Base-by-base conservation (phyloP, 1,140 invertebrate species). In the Sinella curviseta region DNA sequence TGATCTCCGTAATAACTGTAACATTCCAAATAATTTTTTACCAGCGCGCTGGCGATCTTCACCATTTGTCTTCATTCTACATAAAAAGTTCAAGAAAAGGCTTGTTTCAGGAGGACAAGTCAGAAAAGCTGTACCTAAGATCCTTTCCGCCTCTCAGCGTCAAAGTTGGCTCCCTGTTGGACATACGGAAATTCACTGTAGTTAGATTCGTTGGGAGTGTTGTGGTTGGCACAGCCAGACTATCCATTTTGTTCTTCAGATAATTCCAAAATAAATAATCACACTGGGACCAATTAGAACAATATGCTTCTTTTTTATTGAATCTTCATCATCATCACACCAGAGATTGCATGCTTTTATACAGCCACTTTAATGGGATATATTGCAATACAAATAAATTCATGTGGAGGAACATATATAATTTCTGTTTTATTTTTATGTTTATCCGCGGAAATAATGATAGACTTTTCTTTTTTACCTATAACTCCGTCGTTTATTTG, bases 11-110 rank as follows among this genome's bases (percentile, higher is more conserved):
- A 60, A 8, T 60, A 26, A 60, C 57, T 60, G 4, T 60, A n/a
- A n/a, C 57, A 26, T 60, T 60, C 24, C 57, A 60, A 26, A 12
- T 60, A 60, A 60, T 60, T 60, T 60, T 60, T 60, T 60, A 60
- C 24, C 57, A 26, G 4, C 24, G 57, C 8, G 57, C 57, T 14
- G 57, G 57, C 24, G 57, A 60, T 12, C 57, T 60, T n/a, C 24
- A 17, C 24, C 57, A 60, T 60, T 60, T 60, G 24, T 60, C 57
- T 14, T 60, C 57, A 60, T 60, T 60, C 24, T 60, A 17, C 24
- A 60, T 8, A 17, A 60, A 60, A 16, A 60, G 57, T 26, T 8
- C 57, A n/a, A 60, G 24, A 26, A 60, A 60, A 60, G 14, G 57
- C 24, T 26, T 60, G 24, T 26, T 17, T 60, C 4, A 48, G 39